Percentiles rank a stretch among this genome's conserved stretches.
Evolutionary conservation across 2,797 vertebrate genomes (phyloP).

Genomic region (Sebastes wilsoni): DNA sequence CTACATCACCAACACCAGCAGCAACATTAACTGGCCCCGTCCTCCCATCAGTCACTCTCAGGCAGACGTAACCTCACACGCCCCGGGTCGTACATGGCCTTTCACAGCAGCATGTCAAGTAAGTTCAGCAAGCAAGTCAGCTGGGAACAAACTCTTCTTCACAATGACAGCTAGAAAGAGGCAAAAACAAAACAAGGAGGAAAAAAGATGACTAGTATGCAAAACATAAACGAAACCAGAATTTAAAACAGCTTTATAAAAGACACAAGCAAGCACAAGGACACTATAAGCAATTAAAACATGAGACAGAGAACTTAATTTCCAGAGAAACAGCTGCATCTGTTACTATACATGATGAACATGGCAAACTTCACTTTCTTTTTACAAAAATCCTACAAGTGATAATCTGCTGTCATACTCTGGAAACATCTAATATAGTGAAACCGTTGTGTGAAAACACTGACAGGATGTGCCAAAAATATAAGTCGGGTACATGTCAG

Average conservation of each 20-base stretch:
- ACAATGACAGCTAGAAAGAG: conserved; percentile 31
- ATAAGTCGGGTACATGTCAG: not conserved
- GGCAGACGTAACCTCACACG: conserved; percentile 6
- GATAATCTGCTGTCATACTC: not conserved
- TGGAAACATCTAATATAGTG: not conserved
- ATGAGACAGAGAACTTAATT: not conserved
- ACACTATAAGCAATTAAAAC: not conserved
- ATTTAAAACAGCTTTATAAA: not conserved
- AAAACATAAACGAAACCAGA: not conserved
- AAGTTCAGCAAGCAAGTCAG: conserved; percentile 3
- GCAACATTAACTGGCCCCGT: not conserved
- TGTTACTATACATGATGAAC: not conserved
- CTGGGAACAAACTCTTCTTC: conserved; percentile 9
- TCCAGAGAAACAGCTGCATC: not conserved
- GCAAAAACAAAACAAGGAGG: not conserved
- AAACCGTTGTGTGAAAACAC: not conserved
- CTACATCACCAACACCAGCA: conserved; percentile 10
- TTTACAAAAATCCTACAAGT: not conserved
- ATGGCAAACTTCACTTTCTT: not conserved
- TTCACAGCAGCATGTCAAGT: conserved; percentile 22
- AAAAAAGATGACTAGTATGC: not conserved
- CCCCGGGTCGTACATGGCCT: not conserved
- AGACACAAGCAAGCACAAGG: not conserved
- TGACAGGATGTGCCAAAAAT: conserved; percentile 25
- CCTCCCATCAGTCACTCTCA: conserved; percentile 25